These are phyloP conservation scores for Atopsyche davidsoni DNA, from an alignment of 1,140 invertebrate genomes.

Conservation along the genomic window DNA sequence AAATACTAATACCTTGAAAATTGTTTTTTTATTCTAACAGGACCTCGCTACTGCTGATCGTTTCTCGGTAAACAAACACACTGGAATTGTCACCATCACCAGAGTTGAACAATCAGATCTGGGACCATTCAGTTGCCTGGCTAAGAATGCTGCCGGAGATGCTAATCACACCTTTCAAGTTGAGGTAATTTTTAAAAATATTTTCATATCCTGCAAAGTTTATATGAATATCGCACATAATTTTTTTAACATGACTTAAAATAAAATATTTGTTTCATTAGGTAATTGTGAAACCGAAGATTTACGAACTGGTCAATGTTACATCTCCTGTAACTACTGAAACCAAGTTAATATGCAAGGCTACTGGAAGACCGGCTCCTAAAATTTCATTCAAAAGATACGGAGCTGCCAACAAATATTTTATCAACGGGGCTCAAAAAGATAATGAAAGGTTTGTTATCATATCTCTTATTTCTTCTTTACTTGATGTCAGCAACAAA, in stretches of 20 bases:
- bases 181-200: slow-evolving; percentile 34
- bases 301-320: slow-evolving; percentile 70
- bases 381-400: slow-evolving; percentile 64
- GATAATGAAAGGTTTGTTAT: slow-evolving; percentile 52
- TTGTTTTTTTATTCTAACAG: slow-evolving; percentile 34
- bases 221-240: slow-evolving; percentile 2
- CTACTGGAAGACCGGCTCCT: slow-evolving; percentile 71
- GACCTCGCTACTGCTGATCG: slow-evolving; percentile 64
- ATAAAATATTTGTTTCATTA: slow-evolving; percentile 32
- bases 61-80: slow-evolving; percentile 66
- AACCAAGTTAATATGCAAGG: slow-evolving; percentile 65
- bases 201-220: background rate
- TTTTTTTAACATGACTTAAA: slow-evolving; percentile 2
- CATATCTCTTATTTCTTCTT: slow-evolving; percentile 1
- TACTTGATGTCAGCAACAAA: background rate
- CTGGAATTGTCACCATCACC: slow-evolving; percentile 64
- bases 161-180: slow-evolving; percentile 59
- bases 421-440: slow-evolving; percentile 53
- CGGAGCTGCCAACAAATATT: slow-evolving; percentile 50
- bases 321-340: slow-evolving; percentile 59
- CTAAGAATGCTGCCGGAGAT: slow-evolving; percentile 72
- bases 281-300: slow-evolving; percentile 71
- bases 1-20: background rate
- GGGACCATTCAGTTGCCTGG: slow-evolving; percentile 75
- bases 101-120: slow-evolving; percentile 71